phyloP scores from a whole-genome alignment of 1,140 invertebrate genomes.

The Notospermus geniculatus region DNA sequence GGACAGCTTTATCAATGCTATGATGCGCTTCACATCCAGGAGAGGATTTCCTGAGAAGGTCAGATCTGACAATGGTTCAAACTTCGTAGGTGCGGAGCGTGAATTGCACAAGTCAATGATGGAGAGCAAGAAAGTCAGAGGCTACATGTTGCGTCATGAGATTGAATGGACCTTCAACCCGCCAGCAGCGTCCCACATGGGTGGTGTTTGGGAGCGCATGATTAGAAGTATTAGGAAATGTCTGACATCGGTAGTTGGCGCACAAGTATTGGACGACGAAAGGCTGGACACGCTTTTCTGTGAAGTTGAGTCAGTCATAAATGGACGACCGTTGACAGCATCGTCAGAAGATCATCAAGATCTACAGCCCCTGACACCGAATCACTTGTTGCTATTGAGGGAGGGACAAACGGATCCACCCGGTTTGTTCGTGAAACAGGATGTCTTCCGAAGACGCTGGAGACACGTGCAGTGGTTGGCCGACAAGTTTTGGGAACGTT shows the following conservation, averaged over 20 bases:
- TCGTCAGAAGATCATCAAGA: slow-evolving; percentile 14
- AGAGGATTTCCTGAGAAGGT: too few species aligned
- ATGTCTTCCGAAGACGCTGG: neutral
- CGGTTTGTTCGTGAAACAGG: slow-evolving; percentile 3
- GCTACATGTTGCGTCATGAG: too few species aligned
- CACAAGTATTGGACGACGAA: slow-evolving; percentile 9
- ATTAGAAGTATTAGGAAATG: slow-evolving; percentile 17
- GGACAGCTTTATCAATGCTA: too few species aligned
- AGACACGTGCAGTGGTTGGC: slow-evolving; percentile 18
- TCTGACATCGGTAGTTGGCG: slow-evolving; percentile 4
- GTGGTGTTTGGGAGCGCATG: slow-evolving; percentile 23
- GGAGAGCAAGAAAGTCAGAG: too few species aligned
- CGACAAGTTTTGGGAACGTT: slow-evolving; percentile 24
- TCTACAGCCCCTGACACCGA: slow-evolving; percentile 17
- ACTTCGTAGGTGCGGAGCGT: too few species aligned
- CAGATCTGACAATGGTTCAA: too few species aligned
- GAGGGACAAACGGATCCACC: neutral
- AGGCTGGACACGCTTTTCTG: slow-evolving; percentile 13
- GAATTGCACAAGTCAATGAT: too few species aligned
- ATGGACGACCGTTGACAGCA: slow-evolving; percentile 10
- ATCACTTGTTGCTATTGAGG: slow-evolving; percentile 16
- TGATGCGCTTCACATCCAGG: too few species aligned
- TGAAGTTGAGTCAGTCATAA: slow-evolving; percentile 15
- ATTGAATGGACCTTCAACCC: slow-evolving; percentile 18
- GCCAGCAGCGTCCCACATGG: slow-evolving; percentile 7